Conservation (phyloP, 2,888 invertebrate species). For the Diachrysia chrysitis region DNA sequence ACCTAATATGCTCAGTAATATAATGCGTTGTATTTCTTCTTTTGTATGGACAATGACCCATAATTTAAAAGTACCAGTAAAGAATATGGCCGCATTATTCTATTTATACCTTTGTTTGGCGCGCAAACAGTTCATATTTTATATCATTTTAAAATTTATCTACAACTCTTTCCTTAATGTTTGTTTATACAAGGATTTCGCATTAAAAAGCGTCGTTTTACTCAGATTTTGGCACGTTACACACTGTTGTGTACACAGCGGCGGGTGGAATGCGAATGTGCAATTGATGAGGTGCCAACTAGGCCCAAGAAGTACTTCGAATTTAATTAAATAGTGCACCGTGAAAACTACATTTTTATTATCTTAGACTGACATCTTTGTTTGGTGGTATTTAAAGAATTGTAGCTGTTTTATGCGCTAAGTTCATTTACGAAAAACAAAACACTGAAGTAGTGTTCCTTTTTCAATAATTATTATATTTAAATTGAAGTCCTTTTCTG, state of each 20-base stretch:
- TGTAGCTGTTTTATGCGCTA: not conserved
- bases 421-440: no score
- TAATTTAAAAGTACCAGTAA: not conserved
- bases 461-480: not conserved
- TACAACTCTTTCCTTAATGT: slow-evolving; percentile 32
- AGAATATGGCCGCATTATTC: not conserved
- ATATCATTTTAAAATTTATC: slow-evolving; percentile 31
- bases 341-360: slow-evolving; percentile 57
- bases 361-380: slow-evolving; percentile 51
- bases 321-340: slow-evolving; percentile 63
- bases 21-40: not conserved
- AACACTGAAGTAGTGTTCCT: no score
- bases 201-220: slow-evolving; percentile 34
- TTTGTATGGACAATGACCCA: slow-evolving; percentile 4
- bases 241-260: slow-evolving; percentile 60
- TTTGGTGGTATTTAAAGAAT: slow-evolving; percentile 15
- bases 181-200: slow-evolving; percentile 31
- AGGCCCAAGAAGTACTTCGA: slow-evolving; percentile 57
- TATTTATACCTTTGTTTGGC: not conserved
- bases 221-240: slow-evolving; percentile 42
- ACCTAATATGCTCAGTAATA: not conserved
- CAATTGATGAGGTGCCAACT: slow-evolving; percentile 68
- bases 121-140: not conserved
- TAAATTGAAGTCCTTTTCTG: not conserved
- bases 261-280: slow-evolving; percentile 60